Evolutionary conservation across 2,797 vertebrate species (phyloP), one percentile per base, ranked within the genome.

Genomic region (Percopsis omiscomaycus): DNA sequence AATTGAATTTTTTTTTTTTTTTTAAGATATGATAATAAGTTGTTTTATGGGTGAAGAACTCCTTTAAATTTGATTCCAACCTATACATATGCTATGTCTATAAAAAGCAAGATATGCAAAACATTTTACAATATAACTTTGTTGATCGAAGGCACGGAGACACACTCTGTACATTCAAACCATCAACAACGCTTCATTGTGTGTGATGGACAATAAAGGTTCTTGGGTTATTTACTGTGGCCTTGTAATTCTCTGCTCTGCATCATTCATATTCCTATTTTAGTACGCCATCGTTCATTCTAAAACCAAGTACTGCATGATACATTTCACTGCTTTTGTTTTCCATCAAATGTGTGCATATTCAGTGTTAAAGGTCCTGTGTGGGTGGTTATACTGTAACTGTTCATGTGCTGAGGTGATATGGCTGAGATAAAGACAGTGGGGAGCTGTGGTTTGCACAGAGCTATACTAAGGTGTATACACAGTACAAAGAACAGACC

Each of bases 361-460:
- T 69, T 65, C 54, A 10, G 53, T 69, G 79, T 69, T 49, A 79
- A 84, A 84, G 70, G 71, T 77, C 61, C 37, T 42, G 52, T 72
- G 81, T 84, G 84, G 86, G 84, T 11, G 70, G 53, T 61, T 74
- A 72, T 84, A 68, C 37, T 42, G 6, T 42, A 42, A 57, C 62
- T 61, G 64, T 71, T 77, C 61, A 69, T 84, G 69, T 83, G 69
- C 59, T 27, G 67, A 69, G 62, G 73, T 79, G 69, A 64, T 68
- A 72, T 57, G 49, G 55, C 61, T 74, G 76, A 83, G 77, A 69
- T 59, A 61, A 77, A 81, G 63, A 68, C 64, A 63, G 42, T 44
- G 63, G 64, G 56, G 57, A 13, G 4, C 42, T 55, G 54, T 62
- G 42, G 45, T 11, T 29, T 14, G 71, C 67, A 70, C 73, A 46